phyloP scores from a whole-genome alignment of 2,113 vertebrate genomes.

The Oceanodroma tethys region DNA sequence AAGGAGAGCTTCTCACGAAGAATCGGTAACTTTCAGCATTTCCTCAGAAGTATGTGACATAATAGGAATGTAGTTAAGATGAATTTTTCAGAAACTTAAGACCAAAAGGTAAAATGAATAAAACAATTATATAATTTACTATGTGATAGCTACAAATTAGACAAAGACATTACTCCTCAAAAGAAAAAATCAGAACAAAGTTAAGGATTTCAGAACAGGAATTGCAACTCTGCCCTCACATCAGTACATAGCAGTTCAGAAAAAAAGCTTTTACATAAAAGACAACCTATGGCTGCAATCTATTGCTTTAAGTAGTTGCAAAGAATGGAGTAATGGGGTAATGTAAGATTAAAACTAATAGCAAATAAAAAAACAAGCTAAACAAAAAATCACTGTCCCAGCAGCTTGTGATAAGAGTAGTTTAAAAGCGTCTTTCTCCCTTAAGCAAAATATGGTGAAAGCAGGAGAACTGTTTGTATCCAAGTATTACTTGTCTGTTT shows the following conservation, averaged over 20 bases:
- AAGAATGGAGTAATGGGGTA: neutral
- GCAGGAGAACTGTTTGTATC: neutral
- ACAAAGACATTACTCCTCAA: neutral
- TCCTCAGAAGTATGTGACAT: neutral
- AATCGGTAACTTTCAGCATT: neutral
- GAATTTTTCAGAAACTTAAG: neutral
- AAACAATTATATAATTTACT: neutral
- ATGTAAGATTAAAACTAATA: neutral
- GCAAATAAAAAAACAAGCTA: neutral
- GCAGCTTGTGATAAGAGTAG: neutral
- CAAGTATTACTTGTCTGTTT: neutral
- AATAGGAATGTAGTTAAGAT: neutral
- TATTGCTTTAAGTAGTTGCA: slow-evolving; percentile 6
- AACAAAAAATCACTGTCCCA: neutral
- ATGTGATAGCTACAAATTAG: neutral
- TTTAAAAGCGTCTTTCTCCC: neutral
- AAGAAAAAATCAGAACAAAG: neutral
- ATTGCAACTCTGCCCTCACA: neutral
- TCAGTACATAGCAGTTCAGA: neutral
- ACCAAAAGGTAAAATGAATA: neutral
- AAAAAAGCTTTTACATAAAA: slow-evolving; percentile 1
- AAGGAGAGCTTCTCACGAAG: neutral
- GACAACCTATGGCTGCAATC: neutral
- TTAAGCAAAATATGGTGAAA: neutral
- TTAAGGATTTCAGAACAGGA: neutral